phyloP scores from a whole-genome alignment of 2,113 vertebrate genomes.

The Toxotes chatareus region DNA sequence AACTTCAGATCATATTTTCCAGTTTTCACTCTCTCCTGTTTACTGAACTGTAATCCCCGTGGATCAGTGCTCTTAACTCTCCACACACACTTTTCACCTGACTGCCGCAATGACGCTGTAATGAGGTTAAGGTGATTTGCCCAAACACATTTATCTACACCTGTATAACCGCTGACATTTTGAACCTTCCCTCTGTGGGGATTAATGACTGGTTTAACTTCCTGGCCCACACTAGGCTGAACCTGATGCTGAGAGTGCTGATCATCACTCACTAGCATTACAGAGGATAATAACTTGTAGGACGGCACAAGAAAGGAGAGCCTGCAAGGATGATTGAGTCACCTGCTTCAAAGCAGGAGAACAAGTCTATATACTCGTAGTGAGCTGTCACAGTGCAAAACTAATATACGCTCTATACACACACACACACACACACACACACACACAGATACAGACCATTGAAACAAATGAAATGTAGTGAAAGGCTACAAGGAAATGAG shows the following conservation, averaged over 20 bases:
- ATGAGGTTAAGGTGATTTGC: conserved; percentile 58
- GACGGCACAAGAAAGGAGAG: not conserved
- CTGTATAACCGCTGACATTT: conserved; percentile 14
- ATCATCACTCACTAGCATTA: conserved; percentile 49
- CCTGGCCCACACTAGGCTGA: conserved; percentile 1
- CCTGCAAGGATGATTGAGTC: conserved; percentile 15
- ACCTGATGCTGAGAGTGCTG: conserved; percentile 39
- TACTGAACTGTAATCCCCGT: conserved; percentile 12
- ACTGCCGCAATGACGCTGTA: conserved; percentile 10
- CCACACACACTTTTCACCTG: conserved; percentile 6
- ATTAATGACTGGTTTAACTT: conserved; percentile 48
- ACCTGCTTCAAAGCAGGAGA: conserved; percentile 1
- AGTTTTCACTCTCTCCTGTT: not conserved
- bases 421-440: not conserved
- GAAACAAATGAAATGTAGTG: not conserved
- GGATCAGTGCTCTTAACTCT: conserved; percentile 8
- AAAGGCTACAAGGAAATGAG: not conserved
- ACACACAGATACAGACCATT: not conserved
- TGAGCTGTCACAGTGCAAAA: not conserved
- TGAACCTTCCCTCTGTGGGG: conserved; percentile 14
- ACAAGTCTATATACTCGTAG: not conserved
- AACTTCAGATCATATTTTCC: conserved; percentile 9
- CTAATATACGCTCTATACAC: not conserved
- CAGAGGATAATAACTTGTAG: conserved; percentile 43
- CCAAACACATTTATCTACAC: conserved; percentile 36